Evolutionary conservation across 2,113 vertebrate species (phyloP), one percentile per base, ranked within the genome.

Genomic region (Chauna torquata): DNA sequence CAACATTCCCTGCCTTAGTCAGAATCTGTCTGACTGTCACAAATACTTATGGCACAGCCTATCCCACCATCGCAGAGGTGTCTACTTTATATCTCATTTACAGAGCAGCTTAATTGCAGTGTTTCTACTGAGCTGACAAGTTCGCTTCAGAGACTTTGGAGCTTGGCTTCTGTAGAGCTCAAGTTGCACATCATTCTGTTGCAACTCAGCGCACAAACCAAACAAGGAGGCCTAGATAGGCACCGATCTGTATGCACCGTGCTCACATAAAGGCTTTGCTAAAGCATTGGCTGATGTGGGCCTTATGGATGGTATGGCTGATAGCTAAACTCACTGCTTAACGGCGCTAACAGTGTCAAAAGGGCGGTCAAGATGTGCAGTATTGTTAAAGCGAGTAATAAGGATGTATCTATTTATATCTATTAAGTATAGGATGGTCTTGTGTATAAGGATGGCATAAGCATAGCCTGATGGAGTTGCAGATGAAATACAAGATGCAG

Each of bases 161-260:
- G 25, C 30, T 36, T 27, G 76, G n/a, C 69, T 55, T 30, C 76
- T 23, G 9, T 27, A 19, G 47, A 17, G 58, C 54, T 27, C 69
- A 28, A 40, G 25, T 28, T 12, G 54, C 68, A 6, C 7, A 0
- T 49, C 25, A 4, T 8, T 50, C 36, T 38, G 17, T 10, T 27
- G 64, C 17, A 65, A 18, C 13, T 44, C 42, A 18, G 44, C 74
- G 50, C 81, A 58, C 22, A 4, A 16, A 2, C 11, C 3, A 3
- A 8, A 10, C 27, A 9, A 14, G 64, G 12, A 30, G 62, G 27
- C 36, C 13, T 23, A 30, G 52, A 0, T 2, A 7, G 38, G 36
- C 10, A 1, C 2, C 16, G n/a, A 2, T 6, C 18, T 38, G 16
- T 25, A 13, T 16, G 2, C 8, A 6, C 11, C 11, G 55, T 17